Base-by-base conservation (phyloP, 1,140 invertebrate genomes). In the Hydropsyche tenuis region DNA sequence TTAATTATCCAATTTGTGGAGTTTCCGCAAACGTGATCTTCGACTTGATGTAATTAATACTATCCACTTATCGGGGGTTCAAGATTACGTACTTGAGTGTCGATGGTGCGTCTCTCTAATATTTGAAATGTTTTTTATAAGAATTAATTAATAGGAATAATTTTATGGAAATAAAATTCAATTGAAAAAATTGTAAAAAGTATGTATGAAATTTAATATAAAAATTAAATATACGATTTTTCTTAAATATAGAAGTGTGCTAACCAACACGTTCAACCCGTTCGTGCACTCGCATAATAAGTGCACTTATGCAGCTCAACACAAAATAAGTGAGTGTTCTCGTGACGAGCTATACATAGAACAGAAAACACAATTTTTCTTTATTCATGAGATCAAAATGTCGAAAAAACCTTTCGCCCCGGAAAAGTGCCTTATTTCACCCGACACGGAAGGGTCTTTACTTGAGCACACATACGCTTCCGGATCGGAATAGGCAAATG, bases 1-100 rank as follows among this genome's bases (percentile, higher is more conserved):
- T 45, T 66, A 66, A 66, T 66, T 66, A 66, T 66, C 64, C 45
- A 6, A 66, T 66, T 66, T 45, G 16, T 1, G 22, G n/a, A 66
- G 64, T 63, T 53, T 53, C 16, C 12, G 5, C 37, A 12, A 12
- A 43, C 37, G 5, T 43, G 12, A 43, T 43, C 12, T n/a, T n/a
- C n/a, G n/a, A n/a, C n/a, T n/a, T n/a, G n/a, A n/a, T n/a, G n/a
- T n/a, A n/a, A n/a, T n/a, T n/a, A n/a, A n/a, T n/a, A n/a, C n/a
- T n/a, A n/a, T n/a, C n/a, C n/a, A n/a, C n/a, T n/a, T n/a, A n/a
- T n/a, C n/a, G n/a, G n/a, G n/a, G n/a, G n/a, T n/a, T n/a, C n/a
- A n/a, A n/a, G n/a, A n/a, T n/a, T n/a, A n/a, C n/a, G n/a, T n/a
- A n/a, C n/a, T n/a, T n/a, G n/a, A n/a, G n/a, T n/a, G n/a, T n/a